Percentiles rank a stretch among this genome's conserved stretches.
Conservation (phyloP, 1,140 invertebrate genomes). For the Episyrphus balteatus region DNA sequence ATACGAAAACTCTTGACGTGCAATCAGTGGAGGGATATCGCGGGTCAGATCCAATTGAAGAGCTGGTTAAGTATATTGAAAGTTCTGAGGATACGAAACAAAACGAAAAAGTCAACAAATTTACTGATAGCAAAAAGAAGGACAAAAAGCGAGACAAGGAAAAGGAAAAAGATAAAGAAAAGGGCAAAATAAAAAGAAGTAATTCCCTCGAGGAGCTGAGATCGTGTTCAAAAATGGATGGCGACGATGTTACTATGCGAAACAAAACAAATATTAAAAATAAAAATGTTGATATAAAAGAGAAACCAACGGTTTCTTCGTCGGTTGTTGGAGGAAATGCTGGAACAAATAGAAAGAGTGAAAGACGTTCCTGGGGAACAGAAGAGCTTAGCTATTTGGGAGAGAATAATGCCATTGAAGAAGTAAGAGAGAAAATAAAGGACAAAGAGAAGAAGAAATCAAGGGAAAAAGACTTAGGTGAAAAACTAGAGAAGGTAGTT, state of each 20-base stretch:
- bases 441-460: constrained; percentile 7
- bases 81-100: constrained; percentile 6
- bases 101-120: constrained; percentile 6
- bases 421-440: constrained; percentile 4
- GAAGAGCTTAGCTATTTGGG: constrained; percentile 40
- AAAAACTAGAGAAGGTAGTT: constrained; percentile 1
- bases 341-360: constrained; percentile 25
- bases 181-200: constrained; percentile 44
- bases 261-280: constrained; percentile 23
- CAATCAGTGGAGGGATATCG: constrained; percentile 47
- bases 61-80: constrained; percentile 41
- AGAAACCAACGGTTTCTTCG: constrained; percentile 11
- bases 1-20: constrained; percentile 45
- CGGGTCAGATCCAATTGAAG: constrained; percentile 43
- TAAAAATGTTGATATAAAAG: constrained; percentile 5
- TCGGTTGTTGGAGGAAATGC: constrained; percentile 10
- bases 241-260: constrained; percentile 32
- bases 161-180: constrained; percentile 18
- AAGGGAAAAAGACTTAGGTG: constrained; percentile 5
- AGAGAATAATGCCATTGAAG: constrained; percentile 7
- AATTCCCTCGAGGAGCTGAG: constrained; percentile 56
- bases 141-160: constrained; percentile 25
- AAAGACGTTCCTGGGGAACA: constrained; percentile 51
- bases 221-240: constrained; percentile 33
- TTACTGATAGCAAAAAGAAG: constrained; percentile 10